phyloP scores from a whole-genome alignment of 1,140 invertebrate species.

The Phymastichus coffea region DNA sequence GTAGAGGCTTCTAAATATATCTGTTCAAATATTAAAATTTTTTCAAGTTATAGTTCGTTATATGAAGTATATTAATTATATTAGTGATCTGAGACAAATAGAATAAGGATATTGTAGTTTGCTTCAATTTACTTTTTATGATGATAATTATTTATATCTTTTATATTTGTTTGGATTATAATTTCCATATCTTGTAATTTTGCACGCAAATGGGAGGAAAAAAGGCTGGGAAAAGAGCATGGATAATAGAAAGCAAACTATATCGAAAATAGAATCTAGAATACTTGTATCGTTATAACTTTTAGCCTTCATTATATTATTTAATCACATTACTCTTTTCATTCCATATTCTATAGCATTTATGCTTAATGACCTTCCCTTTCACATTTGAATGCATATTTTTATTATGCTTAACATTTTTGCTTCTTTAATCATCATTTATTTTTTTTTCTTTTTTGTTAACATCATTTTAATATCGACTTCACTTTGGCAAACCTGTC shows the following conservation, averaged over 20 bases:
- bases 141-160: neutral
- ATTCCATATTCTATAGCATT: neutral
- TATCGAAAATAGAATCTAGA: constrained; percentile 10
- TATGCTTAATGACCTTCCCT: neutral
- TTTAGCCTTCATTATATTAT: neutral
- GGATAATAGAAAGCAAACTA: neutral
- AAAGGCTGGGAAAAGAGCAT: neutral
- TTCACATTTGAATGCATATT: neutral
- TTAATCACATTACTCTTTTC: neutral
- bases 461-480: constrained; percentile 31
- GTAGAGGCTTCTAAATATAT: too few species aligned
- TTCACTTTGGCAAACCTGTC: constrained; percentile 37
- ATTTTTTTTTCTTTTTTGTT: constrained; percentile 8
- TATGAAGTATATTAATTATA: too few species aligned
- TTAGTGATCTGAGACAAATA: too few species aligned
- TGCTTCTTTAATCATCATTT: neutral
- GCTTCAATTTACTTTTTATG: too few species aligned
- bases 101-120: too few species aligned
- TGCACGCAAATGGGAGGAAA: neutral
- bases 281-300: neutral
- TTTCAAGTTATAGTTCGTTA: too few species aligned
- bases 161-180: neutral
- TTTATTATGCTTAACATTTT: neutral
- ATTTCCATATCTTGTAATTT: neutral
- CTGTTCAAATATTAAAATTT: too few species aligned